These are phyloP conservation scores for Arrhamphus sclerolepis DNA, from an alignment of 2,797 vertebrate species.

Conservation along the genomic window DNA sequence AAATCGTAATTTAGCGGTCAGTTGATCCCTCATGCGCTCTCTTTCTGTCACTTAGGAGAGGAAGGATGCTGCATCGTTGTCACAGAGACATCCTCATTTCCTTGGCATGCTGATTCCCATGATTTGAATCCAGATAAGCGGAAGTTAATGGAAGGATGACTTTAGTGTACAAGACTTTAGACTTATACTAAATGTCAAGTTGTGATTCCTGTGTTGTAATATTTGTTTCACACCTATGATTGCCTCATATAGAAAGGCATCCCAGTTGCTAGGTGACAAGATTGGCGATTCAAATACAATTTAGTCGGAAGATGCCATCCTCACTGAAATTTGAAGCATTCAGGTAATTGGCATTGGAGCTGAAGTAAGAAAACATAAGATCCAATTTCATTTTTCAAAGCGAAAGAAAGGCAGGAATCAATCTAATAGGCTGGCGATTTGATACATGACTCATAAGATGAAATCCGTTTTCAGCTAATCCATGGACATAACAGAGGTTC, in stretches of 20 bases:
- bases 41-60: too few species aligned
- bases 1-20: too few species aligned
- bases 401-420: neutral
- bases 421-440: neutral
- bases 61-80: too few species aligned
- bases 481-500: neutral
- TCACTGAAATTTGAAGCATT: conserved; percentile 34
- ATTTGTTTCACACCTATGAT: conserved; percentile 56
- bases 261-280: conserved; percentile 81
- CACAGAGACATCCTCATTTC: too few species aligned
- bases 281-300: conserved; percentile 49
- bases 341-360: conserved; percentile 28
- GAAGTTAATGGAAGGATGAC: too few species aligned
- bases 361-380: conserved; percentile 5
- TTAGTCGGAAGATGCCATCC: conserved; percentile 48
- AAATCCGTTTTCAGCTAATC: conserved; percentile 2
- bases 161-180: conserved; percentile 17
- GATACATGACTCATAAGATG: neutral
- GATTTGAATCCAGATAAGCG: too few species aligned
- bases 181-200: conserved; percentile 28
- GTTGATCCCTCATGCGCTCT: too few species aligned
- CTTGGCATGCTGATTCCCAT: too few species aligned
- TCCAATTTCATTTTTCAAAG: conserved; percentile 10
- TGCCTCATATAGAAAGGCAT: conserved; percentile 52
- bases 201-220: conserved; percentile 25